Evolutionary conservation across 1,140 invertebrate genomes (phyloP).

Genomic region (Diprion similis): DNA sequence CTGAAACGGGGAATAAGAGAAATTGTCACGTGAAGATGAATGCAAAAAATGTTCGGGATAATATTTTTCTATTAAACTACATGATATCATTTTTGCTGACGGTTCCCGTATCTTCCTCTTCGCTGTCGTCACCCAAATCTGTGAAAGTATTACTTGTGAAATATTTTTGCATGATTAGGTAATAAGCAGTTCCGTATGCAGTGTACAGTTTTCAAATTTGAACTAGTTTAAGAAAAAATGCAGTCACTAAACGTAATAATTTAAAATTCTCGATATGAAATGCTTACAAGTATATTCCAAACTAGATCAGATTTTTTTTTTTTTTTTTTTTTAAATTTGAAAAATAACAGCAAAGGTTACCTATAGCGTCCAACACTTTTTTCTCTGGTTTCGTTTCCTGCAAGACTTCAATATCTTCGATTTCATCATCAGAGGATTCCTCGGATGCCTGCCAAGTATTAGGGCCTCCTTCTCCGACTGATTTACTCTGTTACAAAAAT

Average conservation of each 20-base stretch:
- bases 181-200: not conserved
- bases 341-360: conserved; percentile 42
- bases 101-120: conserved; percentile 58
- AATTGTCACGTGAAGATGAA: not conserved
- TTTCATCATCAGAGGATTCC: conserved; percentile 52
- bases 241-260: no score
- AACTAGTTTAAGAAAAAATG: no score
- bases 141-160: conserved; percentile 33
- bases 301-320: no score
- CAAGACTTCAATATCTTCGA: conserved; percentile 48
- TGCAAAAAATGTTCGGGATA: no score
- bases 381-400: conserved; percentile 40
- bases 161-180: conserved; percentile 16
- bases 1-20: no score
- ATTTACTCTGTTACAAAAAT: conserved; percentile 28
- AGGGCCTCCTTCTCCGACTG: conserved; percentile 45
- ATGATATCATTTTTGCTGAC: conserved; percentile 38
- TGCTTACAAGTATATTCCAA: no score
- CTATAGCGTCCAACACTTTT: conserved; percentile 49
- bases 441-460: conserved; percentile 51
- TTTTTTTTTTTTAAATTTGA: not conserved
- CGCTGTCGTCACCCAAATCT: conserved; percentile 62
- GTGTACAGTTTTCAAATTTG: no score
- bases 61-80: conserved; percentile 13
- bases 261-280: no score